These are phyloP conservation scores for Mus caroli DNA, from an alignment of 2,797 vertebrate genomes.

Conservation along the genomic window DNA sequence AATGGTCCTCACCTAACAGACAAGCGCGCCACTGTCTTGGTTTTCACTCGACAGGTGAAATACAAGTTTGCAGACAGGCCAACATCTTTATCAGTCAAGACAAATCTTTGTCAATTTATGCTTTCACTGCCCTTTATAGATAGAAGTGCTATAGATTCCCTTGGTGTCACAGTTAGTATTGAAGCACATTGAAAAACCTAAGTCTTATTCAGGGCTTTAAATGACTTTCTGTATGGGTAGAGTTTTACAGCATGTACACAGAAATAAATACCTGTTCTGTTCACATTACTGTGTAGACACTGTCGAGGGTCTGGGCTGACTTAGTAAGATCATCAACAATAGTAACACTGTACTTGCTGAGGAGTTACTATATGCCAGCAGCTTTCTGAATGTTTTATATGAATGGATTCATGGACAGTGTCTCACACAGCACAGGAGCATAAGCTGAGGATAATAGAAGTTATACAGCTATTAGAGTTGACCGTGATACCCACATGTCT, in stretches of 20 bases:
- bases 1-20: neutral
- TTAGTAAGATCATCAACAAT: neutral
- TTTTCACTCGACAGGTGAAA: neutral
- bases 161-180: neutral
- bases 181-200: neutral
- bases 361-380: neutral
- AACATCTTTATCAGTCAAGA: slow-evolving; percentile 5
- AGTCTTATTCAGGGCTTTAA: neutral
- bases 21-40: neutral
- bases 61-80: neutral
- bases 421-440: neutral
- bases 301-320: neutral
- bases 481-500: neutral
- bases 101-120: neutral
- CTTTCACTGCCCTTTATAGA: neutral
- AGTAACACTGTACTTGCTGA: neutral
- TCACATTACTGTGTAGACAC: neutral
- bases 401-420: neutral
- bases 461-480: neutral
- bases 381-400: neutral
- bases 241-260: neutral
- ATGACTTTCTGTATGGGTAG: neutral
- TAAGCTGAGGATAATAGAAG: neutral
- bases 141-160: neutral
- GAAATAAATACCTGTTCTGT: neutral